Evolutionary conservation across 2,797 vertebrate species (phyloP).

Genomic region (Pseudochirops cupreus): DNA sequence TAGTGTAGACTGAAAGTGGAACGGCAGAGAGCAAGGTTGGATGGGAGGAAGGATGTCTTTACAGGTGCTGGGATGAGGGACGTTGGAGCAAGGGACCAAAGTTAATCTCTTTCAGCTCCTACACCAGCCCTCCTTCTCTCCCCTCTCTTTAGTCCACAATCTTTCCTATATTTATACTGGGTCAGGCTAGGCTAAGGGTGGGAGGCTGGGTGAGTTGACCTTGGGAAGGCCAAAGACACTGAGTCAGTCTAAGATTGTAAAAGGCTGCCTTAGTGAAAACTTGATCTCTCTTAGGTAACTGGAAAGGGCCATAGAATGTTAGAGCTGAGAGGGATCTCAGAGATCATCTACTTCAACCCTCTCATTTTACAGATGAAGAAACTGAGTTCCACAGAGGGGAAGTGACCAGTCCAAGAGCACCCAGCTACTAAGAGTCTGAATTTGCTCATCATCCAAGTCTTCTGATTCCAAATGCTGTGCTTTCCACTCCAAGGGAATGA

Average conservation of each 20-base stretch:
- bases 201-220: background rate
- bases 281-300: background rate
- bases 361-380: background rate
- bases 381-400: background rate
- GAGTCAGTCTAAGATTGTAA: background rate
- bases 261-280: background rate
- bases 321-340: background rate
- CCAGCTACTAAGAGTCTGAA: background rate
- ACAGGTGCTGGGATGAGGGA: background rate
- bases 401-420: background rate
- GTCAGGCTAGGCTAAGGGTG: background rate
- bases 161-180: background rate
- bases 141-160: background rate
- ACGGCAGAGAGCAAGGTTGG: background rate
- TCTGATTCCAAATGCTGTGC: background rate
- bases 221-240: slow-evolving; percentile 1
- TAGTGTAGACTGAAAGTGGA: slow-evolving; percentile 16
- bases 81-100: background rate
- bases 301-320: background rate
- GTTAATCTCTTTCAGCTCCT: background rate
- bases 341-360: background rate
- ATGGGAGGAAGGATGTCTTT: slow-evolving; percentile 26
- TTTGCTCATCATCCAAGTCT: background rate
- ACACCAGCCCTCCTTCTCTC: background rate
- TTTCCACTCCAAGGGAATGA: background rate